Base-by-base conservation (phyloP, 2,113 vertebrate genomes). In the Pseudorectes ferrugineus region DNA sequence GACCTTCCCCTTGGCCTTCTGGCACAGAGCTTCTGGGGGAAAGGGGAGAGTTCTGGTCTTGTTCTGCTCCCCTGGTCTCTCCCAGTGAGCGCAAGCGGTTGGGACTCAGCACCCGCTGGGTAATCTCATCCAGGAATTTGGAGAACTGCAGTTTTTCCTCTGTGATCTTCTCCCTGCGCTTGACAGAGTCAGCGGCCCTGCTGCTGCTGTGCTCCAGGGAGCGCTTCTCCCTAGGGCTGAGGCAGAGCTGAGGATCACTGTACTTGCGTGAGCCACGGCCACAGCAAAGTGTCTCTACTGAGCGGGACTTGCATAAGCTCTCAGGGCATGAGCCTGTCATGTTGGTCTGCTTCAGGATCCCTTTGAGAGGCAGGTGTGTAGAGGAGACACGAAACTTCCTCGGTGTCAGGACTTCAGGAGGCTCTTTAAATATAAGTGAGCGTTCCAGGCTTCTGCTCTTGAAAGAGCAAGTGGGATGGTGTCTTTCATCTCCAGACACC, bases 81-180 rank as follows among this genome's bases (percentile, higher is more conserved):
- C 3, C 98, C 85, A 88, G 96, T 75, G 95, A 96, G 57, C 57
- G 35, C 31, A 98, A 96, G 80, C 92, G 97, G 85, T 95, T 97
- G 28, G 98, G 98, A 90, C 98, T 98, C 17, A 99, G 89, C 19
- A 99, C 97, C 11, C 96, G 89, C 72, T 92, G 95, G 31, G 98
- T 98, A 84, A 99, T 98, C 89, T 99, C 98, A 59, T 99, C 98
- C 94, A 99, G 96, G 40, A 99, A 99, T 88, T 95, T 97, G 46
- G 98, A 99, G 95, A 99, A 99, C 71, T 97, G 98, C 5, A 98
- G 87, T 67, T 98, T 99, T 75, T 99, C 98, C 84, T 98, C 97
- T n/a, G 94, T 95, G 71, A 97, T 95, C 96, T 95, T 98, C 96
- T 93, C 95, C 75, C 84, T 95, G 89, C 16, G 90, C 67, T 89